Base-by-base conservation (phyloP, 53 echinoderm and acorn worm species). In the Arbacia lixula region DNA sequence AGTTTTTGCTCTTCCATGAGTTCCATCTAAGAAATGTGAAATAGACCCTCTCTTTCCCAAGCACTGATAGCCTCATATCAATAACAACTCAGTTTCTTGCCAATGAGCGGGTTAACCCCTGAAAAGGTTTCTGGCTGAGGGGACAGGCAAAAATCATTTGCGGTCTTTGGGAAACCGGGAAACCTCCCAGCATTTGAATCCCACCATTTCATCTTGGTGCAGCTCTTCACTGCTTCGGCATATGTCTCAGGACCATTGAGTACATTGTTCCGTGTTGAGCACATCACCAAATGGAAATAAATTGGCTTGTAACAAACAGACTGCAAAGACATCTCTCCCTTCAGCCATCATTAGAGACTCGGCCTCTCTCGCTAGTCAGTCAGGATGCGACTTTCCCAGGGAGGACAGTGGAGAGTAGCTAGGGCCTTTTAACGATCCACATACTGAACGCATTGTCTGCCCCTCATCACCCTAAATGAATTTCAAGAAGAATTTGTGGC, bases 251-350 rank as follows among this genome's bases (percentile, higher is more conserved):
- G 64, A 81, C 49, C 82, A 81, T 81, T 81, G 82, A 81, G 46
- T 64, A 63, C 82, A 42, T 81, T 81, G 82, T 81, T 64, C 82
- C 38, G 41, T 6, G 11, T 32, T 46, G 38, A 43, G 64, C n/a
- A 20, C 63, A 62, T 63, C 82, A 43, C 80, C 82, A 63, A 81
- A 81, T 64, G 63, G 34, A 21, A 40, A 26, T 63, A 81, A 81
- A 81, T 81, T 81, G 82, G 82, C 51, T 81, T 81, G 82, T 46
- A 81, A 63, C 82, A 81, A 33, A 81, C 82, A 81, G 82, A 42
- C 64, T 81, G 82, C 63, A 63, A 81, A 81, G 20, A 41, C 82
- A 81, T 81, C 63, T 62, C 63, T 64, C 82, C 64, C 63, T 42
- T 81, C 82, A 81, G 61, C 46, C 62, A 49, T 49, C 82, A 81